phyloP scores from a whole-genome alignment of 1,140 invertebrate genomes.

The Bombus confusus region DNA sequence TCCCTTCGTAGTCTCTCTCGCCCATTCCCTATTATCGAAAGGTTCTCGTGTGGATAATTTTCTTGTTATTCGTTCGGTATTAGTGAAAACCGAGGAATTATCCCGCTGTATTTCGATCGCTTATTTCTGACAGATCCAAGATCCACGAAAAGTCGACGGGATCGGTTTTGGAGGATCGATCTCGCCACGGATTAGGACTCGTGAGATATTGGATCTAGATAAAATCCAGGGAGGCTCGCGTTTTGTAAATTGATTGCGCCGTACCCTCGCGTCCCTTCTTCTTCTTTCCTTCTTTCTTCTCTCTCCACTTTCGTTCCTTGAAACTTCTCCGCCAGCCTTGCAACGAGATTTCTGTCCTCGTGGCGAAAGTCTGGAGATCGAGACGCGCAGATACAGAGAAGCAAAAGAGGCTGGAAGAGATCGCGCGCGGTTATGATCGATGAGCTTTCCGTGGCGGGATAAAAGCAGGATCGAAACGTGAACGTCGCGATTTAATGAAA shows the following conservation, averaged over 20 bases:
- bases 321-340: slow-evolving; percentile 10
- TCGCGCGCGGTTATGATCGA: slow-evolving; percentile 40
- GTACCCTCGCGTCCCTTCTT: slow-evolving; percentile 12
- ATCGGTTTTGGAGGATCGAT: slow-evolving; percentile 40
- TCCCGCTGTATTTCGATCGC: slow-evolving; percentile 10
- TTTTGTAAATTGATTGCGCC: slow-evolving; percentile 74
- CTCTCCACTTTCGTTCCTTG: neutral
- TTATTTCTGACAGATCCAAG: slow-evolving; percentile 64
- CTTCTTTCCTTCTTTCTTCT: neutral
- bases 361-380: slow-evolving; percentile 49
- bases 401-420: slow-evolving; percentile 18
- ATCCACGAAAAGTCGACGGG: slow-evolving; percentile 62
- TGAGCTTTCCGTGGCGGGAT: slow-evolving; percentile 45
- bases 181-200: slow-evolving; percentile 66
- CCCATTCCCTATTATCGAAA: slow-evolving; percentile 57
- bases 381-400: slow-evolving; percentile 12
- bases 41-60: slow-evolving; percentile 80
- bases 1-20: neutral
- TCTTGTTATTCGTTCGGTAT: slow-evolving; percentile 79
- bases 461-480: slow-evolving; percentile 40
- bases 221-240: slow-evolving; percentile 59
- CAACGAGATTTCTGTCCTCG: slow-evolving; percentile 41
- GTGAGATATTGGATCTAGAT: slow-evolving; percentile 80
- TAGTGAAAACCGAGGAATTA: slow-evolving; percentile 67
- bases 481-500: slow-evolving; percentile 50